Evolutionary conservation across 2,113 vertebrate species (phyloP).

Genomic region (Chaenocephalus aceratus): DNA sequence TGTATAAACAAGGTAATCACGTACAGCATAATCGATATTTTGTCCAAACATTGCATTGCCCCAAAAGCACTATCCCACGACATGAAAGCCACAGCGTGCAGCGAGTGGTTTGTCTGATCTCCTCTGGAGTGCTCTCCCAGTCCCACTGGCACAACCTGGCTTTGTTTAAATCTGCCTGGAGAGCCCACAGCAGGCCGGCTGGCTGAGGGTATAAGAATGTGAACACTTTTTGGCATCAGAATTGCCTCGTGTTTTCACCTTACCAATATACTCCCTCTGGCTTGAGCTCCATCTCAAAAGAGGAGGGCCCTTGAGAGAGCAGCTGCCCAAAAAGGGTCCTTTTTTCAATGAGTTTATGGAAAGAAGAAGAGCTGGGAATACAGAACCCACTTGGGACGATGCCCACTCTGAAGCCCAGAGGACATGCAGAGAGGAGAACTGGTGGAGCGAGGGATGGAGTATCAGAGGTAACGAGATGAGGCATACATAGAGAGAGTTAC

Average conservation of each 20-base stretch:
- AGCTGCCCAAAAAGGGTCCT: slow-evolving; percentile 60
- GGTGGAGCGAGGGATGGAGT: background rate
- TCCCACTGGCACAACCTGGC: slow-evolving; percentile 55
- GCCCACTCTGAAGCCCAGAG: slow-evolving; percentile 42
- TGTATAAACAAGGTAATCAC: slow-evolving; percentile 15
- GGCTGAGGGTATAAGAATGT: slow-evolving; percentile 43
- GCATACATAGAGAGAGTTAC: background rate
- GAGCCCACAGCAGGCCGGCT: slow-evolving; percentile 22
- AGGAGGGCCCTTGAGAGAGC: slow-evolving; percentile 49
- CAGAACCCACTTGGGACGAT: slow-evolving; percentile 38
- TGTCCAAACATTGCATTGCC: slow-evolving; percentile 25
- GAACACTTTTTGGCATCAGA: slow-evolving; percentile 50
- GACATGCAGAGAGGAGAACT: slow-evolving; percentile 11
- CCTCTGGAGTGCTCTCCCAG: slow-evolving; percentile 44
- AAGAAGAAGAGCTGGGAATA: slow-evolving; percentile 47
- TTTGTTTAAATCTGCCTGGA: slow-evolving; percentile 53
- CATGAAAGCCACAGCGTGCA: slow-evolving; percentile 40
- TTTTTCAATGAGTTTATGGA: slow-evolving; percentile 36
- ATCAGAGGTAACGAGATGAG: background rate
- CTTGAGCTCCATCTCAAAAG: slow-evolving; percentile 77
- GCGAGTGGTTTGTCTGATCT: slow-evolving; percentile 51
- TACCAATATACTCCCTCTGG: slow-evolving; percentile 53
- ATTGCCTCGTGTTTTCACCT: slow-evolving; percentile 40
- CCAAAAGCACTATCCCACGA: slow-evolving; percentile 29
- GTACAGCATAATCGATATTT: slow-evolving; percentile 25